phyloP scores from a whole-genome alignment of 2,888 invertebrate species.

The Dryobota labecula region DNA sequence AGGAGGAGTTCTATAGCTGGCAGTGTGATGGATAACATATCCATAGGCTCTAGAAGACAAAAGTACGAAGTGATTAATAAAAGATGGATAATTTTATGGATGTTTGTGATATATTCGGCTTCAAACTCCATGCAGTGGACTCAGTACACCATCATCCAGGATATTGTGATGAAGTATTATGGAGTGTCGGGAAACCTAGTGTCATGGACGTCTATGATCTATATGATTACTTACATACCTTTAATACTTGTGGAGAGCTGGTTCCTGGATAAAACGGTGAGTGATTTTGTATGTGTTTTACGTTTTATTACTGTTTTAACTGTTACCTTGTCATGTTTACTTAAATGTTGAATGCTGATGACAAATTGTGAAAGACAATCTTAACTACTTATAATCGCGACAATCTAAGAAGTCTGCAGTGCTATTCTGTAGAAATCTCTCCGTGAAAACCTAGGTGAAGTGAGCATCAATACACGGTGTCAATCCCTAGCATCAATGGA shows the following conservation, averaged over 20 bases:
- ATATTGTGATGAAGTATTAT: constrained; percentile 94
- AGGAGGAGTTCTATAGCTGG: constrained; percentile 70
- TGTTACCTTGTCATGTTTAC: neutral
- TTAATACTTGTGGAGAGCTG: constrained; percentile 99
- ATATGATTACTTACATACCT: constrained; percentile 99
- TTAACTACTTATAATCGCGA: too few species aligned
- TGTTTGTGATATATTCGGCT: constrained; percentile 97
- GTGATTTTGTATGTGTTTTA: constrained; percentile 74
- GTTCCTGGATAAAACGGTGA: constrained; percentile 97
- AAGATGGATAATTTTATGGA: constrained; percentile 95
- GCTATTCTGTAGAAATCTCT: too few species aligned
- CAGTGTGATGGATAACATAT: constrained; percentile 75
- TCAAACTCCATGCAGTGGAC: constrained; percentile 99
- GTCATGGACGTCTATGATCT: constrained; percentile 99
- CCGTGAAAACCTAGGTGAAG: too few species aligned
- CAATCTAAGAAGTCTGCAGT: too few species aligned
- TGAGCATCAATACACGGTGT: too few species aligned
- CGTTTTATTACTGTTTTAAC: neutral
- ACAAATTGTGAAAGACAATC: too few species aligned
- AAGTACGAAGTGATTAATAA: constrained; percentile 91
- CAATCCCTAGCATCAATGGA: too few species aligned
- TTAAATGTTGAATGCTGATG: too few species aligned
- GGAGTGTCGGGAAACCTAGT: constrained; percentile 92
- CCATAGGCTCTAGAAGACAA: neutral
- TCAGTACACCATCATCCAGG: constrained; percentile 97